phyloP scores from a whole-genome alignment of 2,888 invertebrate genomes.

The Automeris io region DNA sequence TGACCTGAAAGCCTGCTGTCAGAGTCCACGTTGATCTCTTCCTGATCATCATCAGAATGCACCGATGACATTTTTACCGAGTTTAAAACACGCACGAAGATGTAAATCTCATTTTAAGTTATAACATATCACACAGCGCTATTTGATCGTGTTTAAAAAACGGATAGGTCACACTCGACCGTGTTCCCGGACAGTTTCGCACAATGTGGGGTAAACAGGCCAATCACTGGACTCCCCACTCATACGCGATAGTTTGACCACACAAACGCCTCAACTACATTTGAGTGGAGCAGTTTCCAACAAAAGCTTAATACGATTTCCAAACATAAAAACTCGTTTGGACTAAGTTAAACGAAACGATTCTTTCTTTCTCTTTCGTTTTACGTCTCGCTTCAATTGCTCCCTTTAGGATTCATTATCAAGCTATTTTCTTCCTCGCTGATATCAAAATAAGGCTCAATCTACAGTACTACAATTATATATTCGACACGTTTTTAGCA shows the following conservation, averaged over 20 bases:
- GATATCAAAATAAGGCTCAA: conserved; percentile 4
- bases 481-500: conserved; percentile 48
- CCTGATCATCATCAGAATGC: conserved; percentile 80
- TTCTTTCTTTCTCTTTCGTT: conserved; percentile 59
- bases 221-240: conserved; percentile 67
- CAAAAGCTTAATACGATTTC: conserved; percentile 78
- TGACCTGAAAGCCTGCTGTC: conserved; percentile 78
- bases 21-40: conserved; percentile 82
- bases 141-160: no score
- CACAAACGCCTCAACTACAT: conserved; percentile 73
- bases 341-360: conserved; percentile 71
- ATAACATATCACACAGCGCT: no score
- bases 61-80: conserved; percentile 62
- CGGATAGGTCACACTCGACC: conserved; percentile 52
- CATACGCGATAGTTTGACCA: conserved; percentile 71
- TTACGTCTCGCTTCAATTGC: conserved; percentile 61
- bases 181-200: conserved; percentile 57
- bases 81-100: conserved; percentile 38
- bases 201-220: conserved; percentile 60
- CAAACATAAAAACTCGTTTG: conserved; percentile 77
- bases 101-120: no score
- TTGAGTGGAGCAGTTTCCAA: conserved; percentile 75
- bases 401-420: conserved; percentile 37
- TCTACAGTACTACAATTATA: conserved; percentile 17
- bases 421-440: conserved; percentile 23